These are phyloP conservation scores for Cyanistes caeruleus DNA, from an alignment of 2,113 vertebrate species.

Conservation along the genomic window DNA sequence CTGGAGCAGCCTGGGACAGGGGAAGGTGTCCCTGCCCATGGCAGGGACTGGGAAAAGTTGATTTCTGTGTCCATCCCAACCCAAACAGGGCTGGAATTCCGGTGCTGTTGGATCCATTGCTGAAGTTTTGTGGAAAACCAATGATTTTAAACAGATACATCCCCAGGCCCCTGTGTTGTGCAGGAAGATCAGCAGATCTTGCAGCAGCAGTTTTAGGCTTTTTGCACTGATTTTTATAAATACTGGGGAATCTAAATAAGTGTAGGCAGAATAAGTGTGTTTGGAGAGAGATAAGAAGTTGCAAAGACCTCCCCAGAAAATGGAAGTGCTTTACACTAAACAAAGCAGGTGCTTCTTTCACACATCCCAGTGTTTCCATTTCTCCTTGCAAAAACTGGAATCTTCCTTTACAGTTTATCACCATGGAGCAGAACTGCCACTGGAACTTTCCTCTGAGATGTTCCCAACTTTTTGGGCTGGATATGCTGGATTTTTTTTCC, in stretches of 20 bases:
- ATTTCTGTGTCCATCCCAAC: neutral
- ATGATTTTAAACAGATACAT: accelerated
- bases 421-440: neutral
- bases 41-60: accelerated
- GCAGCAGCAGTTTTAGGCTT: neutral
- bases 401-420: neutral
- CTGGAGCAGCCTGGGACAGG: neutral
- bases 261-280: neutral
- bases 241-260: neutral
- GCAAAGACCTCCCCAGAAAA: neutral
- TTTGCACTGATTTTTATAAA: neutral
- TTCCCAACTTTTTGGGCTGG: neutral
- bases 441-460: neutral
- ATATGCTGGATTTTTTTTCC: neutral
- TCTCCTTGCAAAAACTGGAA: neutral
- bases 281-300: neutral
- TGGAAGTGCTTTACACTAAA: neutral
- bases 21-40: neutral
- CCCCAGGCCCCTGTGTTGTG: neutral
- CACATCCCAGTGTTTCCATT: neutral
- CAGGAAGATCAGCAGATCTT: neutral
- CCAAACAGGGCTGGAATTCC: neutral
- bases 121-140: neutral
- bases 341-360: neutral
- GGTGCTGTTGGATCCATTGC: neutral